Percentiles rank a stretch among this genome's conserved stretches.
phyloP scores from a whole-genome alignment of 2,888 invertebrate species.

The Argyresthia albistria region DNA sequence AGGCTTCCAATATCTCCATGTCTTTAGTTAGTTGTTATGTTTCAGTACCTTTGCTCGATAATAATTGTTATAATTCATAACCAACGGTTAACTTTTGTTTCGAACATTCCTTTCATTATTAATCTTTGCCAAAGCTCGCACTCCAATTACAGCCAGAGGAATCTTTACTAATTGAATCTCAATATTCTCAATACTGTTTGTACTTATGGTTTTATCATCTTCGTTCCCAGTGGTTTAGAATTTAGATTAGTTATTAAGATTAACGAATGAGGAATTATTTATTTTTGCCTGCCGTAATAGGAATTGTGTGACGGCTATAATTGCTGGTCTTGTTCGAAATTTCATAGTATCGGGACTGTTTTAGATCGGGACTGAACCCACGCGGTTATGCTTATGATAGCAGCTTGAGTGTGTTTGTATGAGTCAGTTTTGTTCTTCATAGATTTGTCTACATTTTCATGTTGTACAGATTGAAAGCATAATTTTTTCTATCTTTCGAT shows the following conservation, averaged over 20 bases:
- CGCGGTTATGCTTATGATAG: neutral
- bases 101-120: slow-evolving; percentile 16
- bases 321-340: too few relatives aligned
- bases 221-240: slow-evolving; percentile 21
- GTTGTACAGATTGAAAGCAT: too few relatives aligned
- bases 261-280: slow-evolving; percentile 23
- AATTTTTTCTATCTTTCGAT: too few relatives aligned
- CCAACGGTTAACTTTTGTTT: too few relatives aligned
- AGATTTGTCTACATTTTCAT: too few relatives aligned
- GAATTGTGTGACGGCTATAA: too few relatives aligned
- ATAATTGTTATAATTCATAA: too few relatives aligned
- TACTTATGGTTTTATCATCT: slow-evolving; percentile 33
- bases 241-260: slow-evolving; percentile 59
- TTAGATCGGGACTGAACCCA: neutral
- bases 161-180: slow-evolving; percentile 48
- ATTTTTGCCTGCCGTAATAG: neutral
- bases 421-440: too few relatives aligned
- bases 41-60: too few relatives aligned
- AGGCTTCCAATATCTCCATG: too few relatives aligned
- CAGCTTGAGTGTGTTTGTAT: too few relatives aligned
- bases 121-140: slow-evolving; percentile 21
- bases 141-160: slow-evolving; percentile 37
- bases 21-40: too few relatives aligned
- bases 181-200: slow-evolving; percentile 24
- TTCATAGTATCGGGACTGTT: neutral